Percentiles rank a stretch among this genome's conserved stretches.
Conservation (phyloP, 2,113 vertebrate genomes). For the Campylomormyrus numenius region DNA sequence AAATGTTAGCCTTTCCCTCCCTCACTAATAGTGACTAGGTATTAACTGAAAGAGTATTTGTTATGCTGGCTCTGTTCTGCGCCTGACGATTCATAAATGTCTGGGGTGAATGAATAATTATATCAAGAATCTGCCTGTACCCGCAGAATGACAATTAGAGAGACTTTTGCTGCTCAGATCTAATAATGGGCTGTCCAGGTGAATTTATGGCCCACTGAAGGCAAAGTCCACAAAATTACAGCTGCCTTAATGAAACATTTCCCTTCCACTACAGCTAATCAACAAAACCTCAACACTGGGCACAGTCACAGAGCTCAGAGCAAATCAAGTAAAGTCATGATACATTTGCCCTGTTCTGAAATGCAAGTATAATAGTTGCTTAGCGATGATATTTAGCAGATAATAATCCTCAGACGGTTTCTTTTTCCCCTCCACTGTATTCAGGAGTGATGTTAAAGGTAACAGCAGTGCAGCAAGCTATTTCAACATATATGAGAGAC, state of each 20-base stretch:
- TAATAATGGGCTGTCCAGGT: neutral
- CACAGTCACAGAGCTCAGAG: neutral
- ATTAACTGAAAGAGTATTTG: neutral
- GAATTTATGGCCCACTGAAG: neutral
- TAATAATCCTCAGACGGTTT: neutral
- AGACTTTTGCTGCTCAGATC: neutral
- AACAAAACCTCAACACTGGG: neutral
- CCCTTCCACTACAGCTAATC: neutral
- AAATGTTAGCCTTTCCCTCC: neutral
- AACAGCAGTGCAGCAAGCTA: neutral
- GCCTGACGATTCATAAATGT: neutral
- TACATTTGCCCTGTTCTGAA: neutral
- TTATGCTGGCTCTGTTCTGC: neutral
- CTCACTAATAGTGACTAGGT: neutral
- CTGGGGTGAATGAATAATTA: neutral
- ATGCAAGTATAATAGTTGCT: neutral
- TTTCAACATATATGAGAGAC: neutral
- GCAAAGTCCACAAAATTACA: neutral
- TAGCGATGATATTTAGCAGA: neutral
- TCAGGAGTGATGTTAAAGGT: neutral
- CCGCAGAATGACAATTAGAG: neutral
- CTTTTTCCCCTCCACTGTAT: neutral
- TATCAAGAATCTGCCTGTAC: neutral
- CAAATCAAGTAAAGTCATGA: neutral
- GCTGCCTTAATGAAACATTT: neutral